Evolutionary conservation across 2,797 vertebrate genomes (phyloP).

Genomic region (Eurystomus glaucurus): DNA sequence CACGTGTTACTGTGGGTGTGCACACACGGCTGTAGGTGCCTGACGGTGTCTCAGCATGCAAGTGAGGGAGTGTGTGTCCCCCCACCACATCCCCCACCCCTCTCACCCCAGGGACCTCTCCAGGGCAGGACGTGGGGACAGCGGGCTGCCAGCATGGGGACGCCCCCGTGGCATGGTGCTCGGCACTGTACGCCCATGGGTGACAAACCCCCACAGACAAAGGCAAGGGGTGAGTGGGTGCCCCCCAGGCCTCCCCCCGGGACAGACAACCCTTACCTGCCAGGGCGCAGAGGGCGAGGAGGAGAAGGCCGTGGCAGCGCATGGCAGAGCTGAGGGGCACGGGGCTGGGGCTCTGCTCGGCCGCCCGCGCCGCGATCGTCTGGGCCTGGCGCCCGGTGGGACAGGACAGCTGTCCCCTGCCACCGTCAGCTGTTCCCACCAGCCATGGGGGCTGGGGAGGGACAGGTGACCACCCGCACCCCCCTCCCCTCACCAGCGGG

Average conservation of each 20-base stretch:
- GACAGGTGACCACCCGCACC: background rate
- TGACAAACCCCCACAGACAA: background rate
- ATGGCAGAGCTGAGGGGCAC: constrained; percentile 25
- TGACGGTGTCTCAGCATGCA: fast-evolving
- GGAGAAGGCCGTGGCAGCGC: background rate
- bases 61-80: fast-evolving
- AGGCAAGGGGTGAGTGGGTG: fast-evolving
- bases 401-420: constrained; percentile 66
- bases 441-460: background rate
- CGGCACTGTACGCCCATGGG: fast-evolving
- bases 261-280: constrained; percentile 63
- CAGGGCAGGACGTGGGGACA: background rate
- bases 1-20: fast-evolving
- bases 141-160: background rate
- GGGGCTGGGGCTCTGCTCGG: background rate
- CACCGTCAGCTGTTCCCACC: constrained; percentile 74
- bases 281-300: constrained; percentile 26
- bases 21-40: fast-evolving
- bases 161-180: fast-evolving
- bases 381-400: background rate
- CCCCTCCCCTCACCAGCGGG: fast-evolving
- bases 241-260: background rate
- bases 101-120: background rate
- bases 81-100: fast-evolving
- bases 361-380: fast-evolving